phyloP scores from a whole-genome alignment of 2,797 vertebrate genomes.

The Phataginus tetradactyla region DNA sequence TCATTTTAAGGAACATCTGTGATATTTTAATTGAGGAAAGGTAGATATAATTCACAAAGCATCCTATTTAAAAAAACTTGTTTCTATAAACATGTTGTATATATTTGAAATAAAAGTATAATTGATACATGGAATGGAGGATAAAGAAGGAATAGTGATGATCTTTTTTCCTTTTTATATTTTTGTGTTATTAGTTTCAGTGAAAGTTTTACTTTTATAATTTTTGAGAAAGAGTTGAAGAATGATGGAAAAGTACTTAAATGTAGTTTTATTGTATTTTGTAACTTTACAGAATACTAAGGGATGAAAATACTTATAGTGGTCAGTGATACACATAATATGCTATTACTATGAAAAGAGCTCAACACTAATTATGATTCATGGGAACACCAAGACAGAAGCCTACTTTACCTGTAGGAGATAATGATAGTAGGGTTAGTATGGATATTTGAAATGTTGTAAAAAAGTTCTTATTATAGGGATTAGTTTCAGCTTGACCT shows the following conservation, averaged over 20 bases:
- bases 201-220: neutral
- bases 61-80: constrained; percentile 1
- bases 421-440: neutral
- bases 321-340: neutral
- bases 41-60: neutral
- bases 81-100: neutral
- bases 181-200: constrained; percentile 46
- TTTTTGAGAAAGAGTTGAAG: constrained; percentile 35
- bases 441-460: constrained; percentile 20
- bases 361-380: neutral
- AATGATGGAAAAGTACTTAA: constrained; percentile 10
- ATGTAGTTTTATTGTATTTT: constrained; percentile 15
- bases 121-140: neutral
- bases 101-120: constrained; percentile 5
- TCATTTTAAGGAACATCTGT: neutral
- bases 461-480: neutral
- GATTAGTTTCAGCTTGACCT: constrained; percentile 33
- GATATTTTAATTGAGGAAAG: constrained; percentile 34
- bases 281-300: constrained; percentile 19
- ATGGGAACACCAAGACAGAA: constrained; percentile 12
- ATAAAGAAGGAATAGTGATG: neutral
- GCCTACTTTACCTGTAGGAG: neutral
- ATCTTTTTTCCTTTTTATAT: constrained; percentile 37
- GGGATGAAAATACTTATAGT: constrained; percentile 18
- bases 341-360: constrained; percentile 21